phyloP scores from a whole-genome alignment of 2,797 vertebrate species.

The Anabas testudineus region DNA sequence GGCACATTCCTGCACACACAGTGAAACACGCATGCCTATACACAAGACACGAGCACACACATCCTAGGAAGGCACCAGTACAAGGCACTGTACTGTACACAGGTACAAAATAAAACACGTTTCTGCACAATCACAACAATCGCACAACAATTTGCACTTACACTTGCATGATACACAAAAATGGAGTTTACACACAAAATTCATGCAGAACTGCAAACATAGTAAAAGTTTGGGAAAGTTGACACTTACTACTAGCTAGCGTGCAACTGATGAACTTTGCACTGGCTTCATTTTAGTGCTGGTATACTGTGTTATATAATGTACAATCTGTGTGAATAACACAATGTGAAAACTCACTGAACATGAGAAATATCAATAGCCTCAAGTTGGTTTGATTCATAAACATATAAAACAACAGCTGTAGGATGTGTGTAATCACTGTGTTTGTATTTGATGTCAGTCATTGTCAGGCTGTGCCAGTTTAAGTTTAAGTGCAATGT shows the following conservation, averaged over 20 bases:
- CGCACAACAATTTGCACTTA: no score
- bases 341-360: background rate
- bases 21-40: constrained; percentile 23
- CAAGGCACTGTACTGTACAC: constrained; percentile 3
- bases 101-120: constrained; percentile 9
- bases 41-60: constrained; percentile 14
- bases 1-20: constrained; percentile 48
- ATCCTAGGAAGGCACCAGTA: background rate
- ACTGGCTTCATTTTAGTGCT: background rate
- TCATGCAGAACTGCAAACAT: no score
- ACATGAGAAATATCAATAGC: background rate
- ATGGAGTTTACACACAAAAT: no score
- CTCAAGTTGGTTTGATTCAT: no score
- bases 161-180: no score
- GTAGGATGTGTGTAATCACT: no score
- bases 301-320: background rate
- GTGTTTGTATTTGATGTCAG: no score
- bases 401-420: no score
- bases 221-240: no score
- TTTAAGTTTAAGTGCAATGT: no score
- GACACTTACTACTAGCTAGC: background rate
- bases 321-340: constrained; percentile 1
- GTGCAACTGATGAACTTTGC: background rate
- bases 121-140: background rate
- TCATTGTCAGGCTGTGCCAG: no score